Conservation (phyloP, 2,888 invertebrate genomes). For the Macrosiphum euphorbiae region DNA sequence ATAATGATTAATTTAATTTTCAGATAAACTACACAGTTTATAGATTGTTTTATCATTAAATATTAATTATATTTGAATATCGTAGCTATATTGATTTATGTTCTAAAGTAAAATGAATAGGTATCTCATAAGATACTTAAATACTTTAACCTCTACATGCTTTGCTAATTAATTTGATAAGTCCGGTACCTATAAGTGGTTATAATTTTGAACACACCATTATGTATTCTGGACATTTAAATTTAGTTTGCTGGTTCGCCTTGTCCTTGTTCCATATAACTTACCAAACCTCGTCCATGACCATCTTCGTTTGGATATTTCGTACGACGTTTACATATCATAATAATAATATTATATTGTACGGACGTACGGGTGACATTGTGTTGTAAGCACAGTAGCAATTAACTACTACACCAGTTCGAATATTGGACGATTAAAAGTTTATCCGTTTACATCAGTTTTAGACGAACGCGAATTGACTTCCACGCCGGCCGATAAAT, state of each 20-base stretch:
- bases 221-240: not conserved
- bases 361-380: not conserved
- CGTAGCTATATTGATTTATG: not conserved
- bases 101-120: not conserved
- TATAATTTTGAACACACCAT: not conserved
- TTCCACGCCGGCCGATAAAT: not conserved
- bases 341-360: not conserved
- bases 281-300: not conserved
- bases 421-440: not conserved
- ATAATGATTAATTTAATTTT: not conserved
- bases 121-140: not conserved
- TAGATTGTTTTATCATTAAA: not conserved
- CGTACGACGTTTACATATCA: slow-evolving; percentile 5
- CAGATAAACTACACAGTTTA: not conserved
- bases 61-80: not conserved
- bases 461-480: not conserved
- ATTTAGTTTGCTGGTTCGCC: not conserved
- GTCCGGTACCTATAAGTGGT: not conserved
- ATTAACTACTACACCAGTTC: not conserved
- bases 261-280: slow-evolving; percentile 21
- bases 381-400: not conserved
- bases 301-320: not conserved
- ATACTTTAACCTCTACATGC: not conserved
- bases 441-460: not conserved
- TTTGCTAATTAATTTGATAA: not conserved